Evolutionary conservation across 2,797 vertebrate genomes (phyloP).

Genomic region (Pachyuromys duprasi): DNA sequence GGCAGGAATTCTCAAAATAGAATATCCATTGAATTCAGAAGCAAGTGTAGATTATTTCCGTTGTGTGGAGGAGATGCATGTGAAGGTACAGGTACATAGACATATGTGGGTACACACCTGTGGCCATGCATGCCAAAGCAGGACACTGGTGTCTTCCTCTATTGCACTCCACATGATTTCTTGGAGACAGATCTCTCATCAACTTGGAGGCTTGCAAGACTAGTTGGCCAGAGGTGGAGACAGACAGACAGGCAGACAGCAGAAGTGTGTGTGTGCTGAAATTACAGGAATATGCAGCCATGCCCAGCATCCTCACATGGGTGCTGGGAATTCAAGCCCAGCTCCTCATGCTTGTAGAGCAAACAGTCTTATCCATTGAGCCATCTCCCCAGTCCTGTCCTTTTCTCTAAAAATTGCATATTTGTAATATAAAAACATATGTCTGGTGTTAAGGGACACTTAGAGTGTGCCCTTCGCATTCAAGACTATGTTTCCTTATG

Average conservation of each 20-base stretch:
- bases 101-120: neutral
- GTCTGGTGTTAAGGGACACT: neutral
- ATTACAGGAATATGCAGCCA: neutral
- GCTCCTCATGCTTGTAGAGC: neutral
- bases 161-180: neutral
- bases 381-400: neutral
- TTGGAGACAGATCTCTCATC: neutral
- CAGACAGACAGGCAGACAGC: neutral
- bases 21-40: neutral
- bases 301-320: neutral
- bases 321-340: neutral
- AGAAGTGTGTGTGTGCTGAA: neutral
- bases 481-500: neutral
- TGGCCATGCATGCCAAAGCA: neutral
- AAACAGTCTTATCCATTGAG: neutral
- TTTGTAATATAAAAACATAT: neutral
- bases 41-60: constrained; percentile 16
- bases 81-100: neutral
- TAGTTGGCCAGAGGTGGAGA: neutral
- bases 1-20: constrained; percentile 36
- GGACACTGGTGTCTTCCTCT: no score
- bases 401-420: constrained; percentile 30
- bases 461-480: neutral
- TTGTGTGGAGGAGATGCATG: no score
- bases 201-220: neutral